Conservation (phyloP, 2,888 invertebrate species). For the Pterostichus madidus region DNA sequence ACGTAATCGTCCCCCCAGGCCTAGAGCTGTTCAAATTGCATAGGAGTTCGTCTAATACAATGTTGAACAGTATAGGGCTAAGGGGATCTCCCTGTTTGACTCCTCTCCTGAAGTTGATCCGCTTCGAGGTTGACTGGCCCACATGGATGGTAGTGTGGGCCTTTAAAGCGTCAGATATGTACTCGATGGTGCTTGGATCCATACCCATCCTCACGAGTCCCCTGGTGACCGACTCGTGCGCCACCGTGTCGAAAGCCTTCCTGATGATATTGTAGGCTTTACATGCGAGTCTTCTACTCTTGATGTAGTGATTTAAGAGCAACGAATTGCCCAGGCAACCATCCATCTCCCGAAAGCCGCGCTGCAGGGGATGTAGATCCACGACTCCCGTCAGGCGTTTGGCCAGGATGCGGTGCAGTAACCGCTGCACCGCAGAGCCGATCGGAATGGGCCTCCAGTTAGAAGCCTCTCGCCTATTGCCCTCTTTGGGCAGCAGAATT, state of each 20-base stretch:
- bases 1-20: slow-evolving; percentile 65
- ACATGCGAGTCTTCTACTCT: slow-evolving; percentile 69
- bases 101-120: slow-evolving; percentile 70
- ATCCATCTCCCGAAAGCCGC: slow-evolving; percentile 72
- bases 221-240: slow-evolving; percentile 69
- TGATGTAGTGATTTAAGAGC: slow-evolving; percentile 71
- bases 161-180: slow-evolving; percentile 70
- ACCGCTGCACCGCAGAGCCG: slow-evolving; percentile 69
- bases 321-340: slow-evolving; percentile 73
- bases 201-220: slow-evolving; percentile 72
- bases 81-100: slow-evolving; percentile 76
- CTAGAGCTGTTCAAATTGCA: slow-evolving; percentile 14
- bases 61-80: slow-evolving; percentile 72
- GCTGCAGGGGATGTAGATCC: slow-evolving; percentile 69
- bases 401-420: slow-evolving; percentile 70
- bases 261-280: slow-evolving; percentile 73
- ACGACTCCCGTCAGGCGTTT: slow-evolving; percentile 49
- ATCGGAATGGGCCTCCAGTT: slow-evolving; percentile 73
- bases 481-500: slow-evolving; percentile 68
- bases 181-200: slow-evolving; percentile 71
- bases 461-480: slow-evolving; percentile 65
- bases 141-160: slow-evolving; percentile 70
- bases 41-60: neutral
- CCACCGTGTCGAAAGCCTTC: slow-evolving; percentile 75
- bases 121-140: slow-evolving; percentile 54